Evolutionary conservation across 2,888 invertebrate genomes (phyloP).

Genomic region (Eristalis intricaria): DNA sequence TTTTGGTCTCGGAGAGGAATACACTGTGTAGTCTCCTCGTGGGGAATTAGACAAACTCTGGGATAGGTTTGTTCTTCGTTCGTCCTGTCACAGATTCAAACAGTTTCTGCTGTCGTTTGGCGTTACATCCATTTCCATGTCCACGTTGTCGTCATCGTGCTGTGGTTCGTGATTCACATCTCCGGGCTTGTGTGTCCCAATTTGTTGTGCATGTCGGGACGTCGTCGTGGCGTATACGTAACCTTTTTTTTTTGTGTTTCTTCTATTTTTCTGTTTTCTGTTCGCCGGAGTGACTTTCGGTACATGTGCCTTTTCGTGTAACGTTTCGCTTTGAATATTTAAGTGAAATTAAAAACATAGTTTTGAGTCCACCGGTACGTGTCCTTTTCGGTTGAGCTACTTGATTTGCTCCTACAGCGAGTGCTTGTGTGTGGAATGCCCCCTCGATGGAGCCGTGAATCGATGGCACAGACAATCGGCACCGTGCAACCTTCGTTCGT

Average conservation of each 20-base stretch:
- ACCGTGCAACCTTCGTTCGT: conserved; percentile 12
- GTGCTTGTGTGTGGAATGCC: conserved; percentile 2
- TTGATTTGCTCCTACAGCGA: background rate
- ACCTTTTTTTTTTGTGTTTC: conserved; percentile 8
- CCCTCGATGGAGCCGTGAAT: conserved; percentile 15
- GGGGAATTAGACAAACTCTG: conserved; percentile 17
- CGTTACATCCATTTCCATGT: conserved; percentile 31
- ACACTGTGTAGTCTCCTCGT: conserved; percentile 31
- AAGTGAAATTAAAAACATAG: conserved; percentile 50
- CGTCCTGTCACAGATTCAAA: background rate
- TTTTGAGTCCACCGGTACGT: conserved; percentile 12
- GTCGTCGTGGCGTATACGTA: conserved; percentile 57
- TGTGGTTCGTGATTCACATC: conserved; percentile 35
- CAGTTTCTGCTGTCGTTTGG: background rate
- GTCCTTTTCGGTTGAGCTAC: conserved; percentile 8
- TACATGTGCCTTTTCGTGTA: background rate
- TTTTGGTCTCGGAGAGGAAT: conserved; percentile 46
- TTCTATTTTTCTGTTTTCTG: background rate
- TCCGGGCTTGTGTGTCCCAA: conserved; percentile 25
- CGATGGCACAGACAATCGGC: conserved; percentile 28
- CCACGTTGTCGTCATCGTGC: background rate
- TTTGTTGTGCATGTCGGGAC: conserved; percentile 31
- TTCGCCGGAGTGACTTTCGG: background rate
- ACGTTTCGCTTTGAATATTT: conserved; percentile 37
- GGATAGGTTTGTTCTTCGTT: conserved; percentile 4